Evolutionary conservation across 2,888 invertebrate genomes (phyloP).

Genomic region (Hofmannophila pseudospretella): DNA sequence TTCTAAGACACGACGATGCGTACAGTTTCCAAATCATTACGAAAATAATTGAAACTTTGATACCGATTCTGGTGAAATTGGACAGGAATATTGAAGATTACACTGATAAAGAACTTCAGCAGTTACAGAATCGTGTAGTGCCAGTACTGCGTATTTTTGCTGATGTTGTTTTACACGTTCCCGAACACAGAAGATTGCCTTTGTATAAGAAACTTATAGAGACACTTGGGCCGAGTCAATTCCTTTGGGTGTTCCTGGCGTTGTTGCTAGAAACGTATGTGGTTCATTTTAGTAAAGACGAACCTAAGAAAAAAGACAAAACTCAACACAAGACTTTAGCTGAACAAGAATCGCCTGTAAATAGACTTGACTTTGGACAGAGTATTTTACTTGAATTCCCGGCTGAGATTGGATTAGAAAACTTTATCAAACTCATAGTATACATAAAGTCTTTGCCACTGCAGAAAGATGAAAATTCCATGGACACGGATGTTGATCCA

Average conservation of each 20-base stretch:
- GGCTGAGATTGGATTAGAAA: conserved; percentile 79
- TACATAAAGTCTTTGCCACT: conserved; percentile 83
- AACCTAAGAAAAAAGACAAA: conserved; percentile 59
- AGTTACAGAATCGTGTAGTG: conserved; percentile 69
- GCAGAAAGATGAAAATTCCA: conserved; percentile 75
- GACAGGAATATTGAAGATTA: conserved; percentile 53
- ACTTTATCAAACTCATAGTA: conserved; percentile 81
- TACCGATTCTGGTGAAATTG: conserved; percentile 87
- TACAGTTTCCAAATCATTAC: conserved; percentile 96
- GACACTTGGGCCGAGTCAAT: conserved; percentile 81
- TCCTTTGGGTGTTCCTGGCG: conserved; percentile 84
- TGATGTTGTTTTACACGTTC: conserved; percentile 93
- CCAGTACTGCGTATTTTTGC: conserved; percentile 93
- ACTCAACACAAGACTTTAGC: conserved; percentile 42
- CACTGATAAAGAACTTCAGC: conserved; percentile 50
- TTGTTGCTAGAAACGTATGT: conserved; percentile 86
- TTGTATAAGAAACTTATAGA: conserved; percentile 88
- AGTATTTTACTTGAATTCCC: conserved; percentile 82
- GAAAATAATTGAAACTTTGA: conserved; percentile 91
- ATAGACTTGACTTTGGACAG: conserved; percentile 82
- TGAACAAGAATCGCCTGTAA: conserved; percentile 65
- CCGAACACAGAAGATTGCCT: conserved; percentile 91
- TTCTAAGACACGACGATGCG: conserved; percentile 94
- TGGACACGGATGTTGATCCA: conserved; percentile 55
- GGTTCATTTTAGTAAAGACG: conserved; percentile 56